Percentiles rank a stretch among this genome's conserved stretches.
Evolutionary conservation across 2,888 invertebrate genomes (phyloP).

Genomic region (Fissipunctia ypsillon): DNA sequence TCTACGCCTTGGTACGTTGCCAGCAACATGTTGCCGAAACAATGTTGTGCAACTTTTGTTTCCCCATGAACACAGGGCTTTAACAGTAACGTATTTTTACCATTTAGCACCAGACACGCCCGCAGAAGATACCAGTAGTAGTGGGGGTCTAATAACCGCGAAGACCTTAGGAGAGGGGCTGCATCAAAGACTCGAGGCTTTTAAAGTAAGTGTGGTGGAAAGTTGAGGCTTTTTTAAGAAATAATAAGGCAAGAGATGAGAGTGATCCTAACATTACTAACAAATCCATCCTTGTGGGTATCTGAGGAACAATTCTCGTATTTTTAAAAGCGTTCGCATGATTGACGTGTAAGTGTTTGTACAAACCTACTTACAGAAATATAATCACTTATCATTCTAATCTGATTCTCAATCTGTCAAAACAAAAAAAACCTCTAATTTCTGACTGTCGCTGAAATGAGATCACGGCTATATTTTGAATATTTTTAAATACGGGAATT

Average conservation of each 20-base stretch:
- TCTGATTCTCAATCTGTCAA: too few relatives aligned
- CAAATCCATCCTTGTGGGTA: background rate
- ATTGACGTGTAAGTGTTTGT: too few relatives aligned
- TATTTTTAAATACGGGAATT: background rate
- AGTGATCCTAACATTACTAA: background rate
- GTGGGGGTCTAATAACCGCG: constrained; percentile 84
- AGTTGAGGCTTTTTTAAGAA: background rate
- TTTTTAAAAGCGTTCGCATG: background rate
- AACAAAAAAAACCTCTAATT: background rate
- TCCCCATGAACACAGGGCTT: background rate
- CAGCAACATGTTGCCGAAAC: background rate
- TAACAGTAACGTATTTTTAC: constrained; percentile 50
- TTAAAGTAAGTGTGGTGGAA: constrained; percentile 79
- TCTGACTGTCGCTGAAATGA: background rate
- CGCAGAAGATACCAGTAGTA: constrained; percentile 63
- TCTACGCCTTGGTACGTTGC: background rate
- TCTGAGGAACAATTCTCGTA: background rate
- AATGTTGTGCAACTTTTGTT: background rate
- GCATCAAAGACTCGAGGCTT: constrained; percentile 95
- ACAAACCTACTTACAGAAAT: too few relatives aligned
- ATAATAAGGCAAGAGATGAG: background rate
- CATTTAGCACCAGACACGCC: constrained; percentile 72
- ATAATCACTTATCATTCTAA: too few relatives aligned
- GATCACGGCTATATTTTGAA: background rate
- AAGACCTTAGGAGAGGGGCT: constrained; percentile 93